These are phyloP conservation scores for Stenolophus ochropezus DNA, from an alignment of 2,888 invertebrate species.

Conservation along the genomic window DNA sequence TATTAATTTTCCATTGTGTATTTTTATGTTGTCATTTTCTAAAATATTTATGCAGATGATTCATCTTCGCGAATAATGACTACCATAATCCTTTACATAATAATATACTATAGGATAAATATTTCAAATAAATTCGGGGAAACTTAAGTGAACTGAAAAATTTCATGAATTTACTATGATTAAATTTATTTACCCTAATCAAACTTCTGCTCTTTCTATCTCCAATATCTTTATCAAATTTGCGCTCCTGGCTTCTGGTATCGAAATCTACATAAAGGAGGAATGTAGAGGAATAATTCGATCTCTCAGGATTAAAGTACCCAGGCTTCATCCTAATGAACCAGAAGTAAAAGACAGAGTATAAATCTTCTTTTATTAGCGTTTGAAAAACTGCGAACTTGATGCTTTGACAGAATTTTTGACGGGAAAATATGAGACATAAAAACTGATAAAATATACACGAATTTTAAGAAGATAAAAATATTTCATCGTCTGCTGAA, in stretches of 20 bases:
- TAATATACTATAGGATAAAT: too few species aligned
- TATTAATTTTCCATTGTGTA: too few species aligned
- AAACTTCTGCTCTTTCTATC: not conserved
- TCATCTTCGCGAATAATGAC: too few species aligned
- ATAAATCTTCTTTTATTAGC: not conserved
- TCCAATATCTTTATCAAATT: not conserved
- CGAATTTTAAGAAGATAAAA: not conserved
- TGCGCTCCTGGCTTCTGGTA: not conserved
- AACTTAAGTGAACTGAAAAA: too few species aligned
- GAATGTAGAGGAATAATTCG: not conserved
- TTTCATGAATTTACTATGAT: not conserved
- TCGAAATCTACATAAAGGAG: not conserved
- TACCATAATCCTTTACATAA: too few species aligned
- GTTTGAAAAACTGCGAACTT: not conserved
- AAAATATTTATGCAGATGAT: too few species aligned
- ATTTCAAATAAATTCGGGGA: too few species aligned
- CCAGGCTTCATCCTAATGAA: not conserved
- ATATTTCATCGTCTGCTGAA: too few species aligned
- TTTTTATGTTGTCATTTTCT: too few species aligned
- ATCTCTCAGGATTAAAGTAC: not conserved
- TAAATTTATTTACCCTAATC: not conserved
- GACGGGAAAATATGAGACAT: not conserved
- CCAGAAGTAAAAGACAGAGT: too few species aligned
- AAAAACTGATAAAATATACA: not conserved
- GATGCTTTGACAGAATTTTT: not conserved